A percentile compares a stretch with the other conserved stretches of the same genome.
These are phyloP conservation scores for Dendrocincla tyrannina DNA, from an alignment of 2,797 vertebrate species.

Conservation along the genomic window DNA sequence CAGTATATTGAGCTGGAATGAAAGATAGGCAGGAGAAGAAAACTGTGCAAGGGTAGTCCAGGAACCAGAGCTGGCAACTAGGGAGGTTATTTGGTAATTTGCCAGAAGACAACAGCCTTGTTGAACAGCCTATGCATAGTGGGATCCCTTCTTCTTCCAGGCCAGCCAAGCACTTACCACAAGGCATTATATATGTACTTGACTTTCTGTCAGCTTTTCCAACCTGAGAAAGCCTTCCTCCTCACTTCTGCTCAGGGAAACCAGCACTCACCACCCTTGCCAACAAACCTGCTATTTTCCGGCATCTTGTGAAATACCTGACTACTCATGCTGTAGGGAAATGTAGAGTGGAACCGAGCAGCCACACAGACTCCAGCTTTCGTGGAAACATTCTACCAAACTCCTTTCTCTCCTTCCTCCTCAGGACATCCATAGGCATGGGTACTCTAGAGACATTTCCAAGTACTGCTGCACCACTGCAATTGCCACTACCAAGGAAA, in stretches of 20 bases:
- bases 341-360: neutral
- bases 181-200: neutral
- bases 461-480: neutral
- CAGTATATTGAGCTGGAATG: neutral
- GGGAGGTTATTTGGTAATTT: slow-evolving; percentile 11
- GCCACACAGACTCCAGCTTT: neutral
- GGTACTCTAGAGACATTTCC: neutral
- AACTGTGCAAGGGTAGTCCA: neutral
- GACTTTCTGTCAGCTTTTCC: slow-evolving; percentile 18
- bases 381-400: neutral
- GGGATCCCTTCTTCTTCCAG: neutral
- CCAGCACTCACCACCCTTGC: neutral
- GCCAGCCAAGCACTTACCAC: neutral
- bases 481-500: neutral
- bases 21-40: neutral
- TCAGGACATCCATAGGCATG: neutral
- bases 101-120: slow-evolving; percentile 14
- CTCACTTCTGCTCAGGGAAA: neutral
- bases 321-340: neutral
- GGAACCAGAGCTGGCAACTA: slow-evolving; percentile 15
- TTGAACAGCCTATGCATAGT: neutral
- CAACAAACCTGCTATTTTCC: slow-evolving; percentile 8
- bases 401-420: neutral
- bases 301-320: slow-evolving; percentile 10
- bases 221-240: neutral